Evolutionary conservation across 2,113 vertebrate species (phyloP).

Genomic region (Panthera tigris): DNA sequence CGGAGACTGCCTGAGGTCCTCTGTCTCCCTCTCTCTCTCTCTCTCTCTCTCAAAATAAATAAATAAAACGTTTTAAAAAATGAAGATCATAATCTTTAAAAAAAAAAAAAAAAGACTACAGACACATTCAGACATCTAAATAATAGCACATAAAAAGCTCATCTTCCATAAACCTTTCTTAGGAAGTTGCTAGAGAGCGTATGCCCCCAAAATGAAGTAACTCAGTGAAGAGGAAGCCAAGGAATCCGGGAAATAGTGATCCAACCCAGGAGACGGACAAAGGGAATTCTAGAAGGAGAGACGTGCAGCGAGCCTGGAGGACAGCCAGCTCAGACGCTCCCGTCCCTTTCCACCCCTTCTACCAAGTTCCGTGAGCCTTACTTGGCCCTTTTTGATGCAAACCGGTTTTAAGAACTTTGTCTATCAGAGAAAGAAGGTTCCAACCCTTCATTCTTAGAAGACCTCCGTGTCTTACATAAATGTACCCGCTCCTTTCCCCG

Average conservation of each 20-base stretch:
- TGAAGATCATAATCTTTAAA: no score
- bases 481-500: background rate
- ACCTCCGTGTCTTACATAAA: background rate
- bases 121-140: background rate
- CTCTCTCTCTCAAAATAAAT: no score
- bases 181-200: background rate
- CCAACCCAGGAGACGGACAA: background rate
- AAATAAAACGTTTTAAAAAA: no score
- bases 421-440: background rate
- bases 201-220: background rate
- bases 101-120: no score
- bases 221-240: background rate
- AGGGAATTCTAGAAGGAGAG: slow-evolving; percentile 6
- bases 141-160: background rate
- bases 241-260: background rate
- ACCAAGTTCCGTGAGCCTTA: background rate
- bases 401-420: background rate
- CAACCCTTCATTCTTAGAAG: background rate
- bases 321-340: background rate
- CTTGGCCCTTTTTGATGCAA: background rate
- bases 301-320: background rate
- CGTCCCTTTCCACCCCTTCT: background rate
- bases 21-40: no score
- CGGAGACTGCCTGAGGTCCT: no score
- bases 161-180: background rate